A percentile compares a stretch with the other conserved stretches of the same genome.
Evolutionary conservation across 53 echinoderm and acorn worm genomes (phyloP).

Genomic region (Echinometra lucunter): DNA sequence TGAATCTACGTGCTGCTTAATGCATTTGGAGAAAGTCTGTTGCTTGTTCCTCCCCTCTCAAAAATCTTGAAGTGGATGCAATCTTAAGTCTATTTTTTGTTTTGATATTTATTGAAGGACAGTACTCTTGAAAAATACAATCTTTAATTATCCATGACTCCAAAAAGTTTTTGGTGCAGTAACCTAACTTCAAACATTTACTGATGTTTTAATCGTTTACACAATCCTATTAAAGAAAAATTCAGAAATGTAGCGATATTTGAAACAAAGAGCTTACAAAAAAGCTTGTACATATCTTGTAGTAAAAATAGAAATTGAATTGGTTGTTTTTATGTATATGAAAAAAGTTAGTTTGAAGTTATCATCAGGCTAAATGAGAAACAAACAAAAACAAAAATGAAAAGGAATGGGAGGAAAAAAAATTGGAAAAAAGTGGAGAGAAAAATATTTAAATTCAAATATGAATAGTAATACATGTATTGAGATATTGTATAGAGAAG

Average conservation of each 20-base stretch:
- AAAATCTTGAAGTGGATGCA: neutral
- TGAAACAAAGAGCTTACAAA: neutral
- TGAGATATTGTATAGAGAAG: neutral
- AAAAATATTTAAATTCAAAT: neutral
- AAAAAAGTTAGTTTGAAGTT: neutral
- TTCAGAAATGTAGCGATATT: neutral
- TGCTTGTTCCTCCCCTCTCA: neutral
- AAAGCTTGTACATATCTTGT: slow-evolving; percentile 35
- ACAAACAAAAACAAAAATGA: neutral
- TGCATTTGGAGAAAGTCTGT: slow-evolving; percentile 26
- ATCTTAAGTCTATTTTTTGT: neutral
- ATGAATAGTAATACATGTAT: neutral
- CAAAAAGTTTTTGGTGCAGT: neutral
- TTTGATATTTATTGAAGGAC: slow-evolving; percentile 14
- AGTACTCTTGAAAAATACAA: slow-evolving; percentile 33
- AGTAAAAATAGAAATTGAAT: neutral
- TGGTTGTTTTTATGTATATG: neutral
- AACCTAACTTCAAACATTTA: neutral
- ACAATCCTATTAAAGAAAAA: neutral
- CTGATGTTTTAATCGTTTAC: neutral
- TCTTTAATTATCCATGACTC: neutral
- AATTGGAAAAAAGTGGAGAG: neutral
- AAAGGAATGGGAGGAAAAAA: neutral
- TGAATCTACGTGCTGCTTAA: neutral
- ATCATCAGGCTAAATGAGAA: neutral